Evolutionary conservation across 2,113 vertebrate species (phyloP).

Genomic region (Balaenoptera acutorostrata): DNA sequence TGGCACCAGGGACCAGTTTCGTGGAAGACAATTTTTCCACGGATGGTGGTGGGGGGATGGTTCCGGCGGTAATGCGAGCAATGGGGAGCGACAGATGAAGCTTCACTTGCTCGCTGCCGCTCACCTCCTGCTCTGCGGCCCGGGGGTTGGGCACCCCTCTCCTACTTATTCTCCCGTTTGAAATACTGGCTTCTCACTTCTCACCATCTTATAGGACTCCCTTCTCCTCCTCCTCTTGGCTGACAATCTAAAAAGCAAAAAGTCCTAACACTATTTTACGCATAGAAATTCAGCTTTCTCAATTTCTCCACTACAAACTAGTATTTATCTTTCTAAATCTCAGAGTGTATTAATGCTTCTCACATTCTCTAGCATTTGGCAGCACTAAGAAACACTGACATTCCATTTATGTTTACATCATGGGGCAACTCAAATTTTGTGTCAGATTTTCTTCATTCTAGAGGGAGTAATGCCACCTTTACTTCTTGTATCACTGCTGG

Average conservation of each 20-base stretch:
- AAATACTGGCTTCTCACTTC: too few species aligned
- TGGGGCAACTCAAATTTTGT: background rate
- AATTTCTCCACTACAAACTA: background rate
- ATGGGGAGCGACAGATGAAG: too few species aligned
- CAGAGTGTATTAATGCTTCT: background rate
- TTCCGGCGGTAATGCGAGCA: too few species aligned
- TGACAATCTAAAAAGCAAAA: background rate
- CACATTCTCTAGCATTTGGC: background rate
- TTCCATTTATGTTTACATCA: background rate
- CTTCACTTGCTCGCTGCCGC: too few species aligned
- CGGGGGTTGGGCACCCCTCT: background rate
- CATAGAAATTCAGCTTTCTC: background rate
- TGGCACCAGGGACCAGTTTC: too few species aligned
- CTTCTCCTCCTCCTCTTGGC: background rate
- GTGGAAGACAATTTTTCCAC: too few species aligned
- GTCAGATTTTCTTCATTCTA: background rate
- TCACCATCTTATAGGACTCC: accelerated
- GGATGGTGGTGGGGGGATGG: too few species aligned
- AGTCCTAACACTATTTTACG: background rate
- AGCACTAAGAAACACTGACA: background rate
- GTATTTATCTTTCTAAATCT: background rate
- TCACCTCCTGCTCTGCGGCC: too few species aligned
- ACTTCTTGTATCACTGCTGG: background rate
- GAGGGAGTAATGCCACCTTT: background rate
- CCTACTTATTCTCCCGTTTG: too few species aligned